A percentile compares a stretch with the other conserved stretches of the same genome.
Evolutionary conservation across 2,113 vertebrate genomes (phyloP).

Genomic region (Menura novaehollandiae): DNA sequence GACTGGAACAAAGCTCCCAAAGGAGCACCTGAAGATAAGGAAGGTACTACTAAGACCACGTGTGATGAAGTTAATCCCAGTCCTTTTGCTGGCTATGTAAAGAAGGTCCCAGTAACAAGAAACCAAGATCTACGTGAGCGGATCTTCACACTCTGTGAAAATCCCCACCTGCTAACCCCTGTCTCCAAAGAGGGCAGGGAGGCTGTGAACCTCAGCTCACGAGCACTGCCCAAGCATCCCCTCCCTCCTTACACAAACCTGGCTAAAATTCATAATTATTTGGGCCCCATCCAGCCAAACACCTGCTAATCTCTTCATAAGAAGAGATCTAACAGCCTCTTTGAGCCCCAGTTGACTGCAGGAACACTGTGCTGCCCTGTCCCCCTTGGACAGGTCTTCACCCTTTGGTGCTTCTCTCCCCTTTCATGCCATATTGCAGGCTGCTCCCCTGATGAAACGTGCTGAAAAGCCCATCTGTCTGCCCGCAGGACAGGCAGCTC

Average conservation of each 20-base stretch:
- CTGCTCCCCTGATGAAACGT: background rate
- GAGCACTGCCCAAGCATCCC: background rate
- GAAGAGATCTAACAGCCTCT: background rate
- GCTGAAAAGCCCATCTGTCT: background rate
- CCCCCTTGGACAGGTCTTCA: background rate
- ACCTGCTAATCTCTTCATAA: background rate
- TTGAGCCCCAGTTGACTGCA: background rate
- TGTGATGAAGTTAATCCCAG: background rate
- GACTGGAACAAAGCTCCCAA: background rate
- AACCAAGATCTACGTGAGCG: background rate
- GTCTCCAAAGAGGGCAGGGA: background rate
- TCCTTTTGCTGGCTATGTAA: background rate
- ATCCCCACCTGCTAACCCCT: background rate
- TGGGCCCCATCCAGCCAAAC: background rate
- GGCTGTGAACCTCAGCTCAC: background rate
- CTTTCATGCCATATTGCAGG: background rate
- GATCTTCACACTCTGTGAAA: background rate
- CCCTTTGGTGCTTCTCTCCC: background rate
- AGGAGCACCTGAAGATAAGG: background rate
- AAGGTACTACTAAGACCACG: background rate
- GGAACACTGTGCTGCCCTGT: background rate
- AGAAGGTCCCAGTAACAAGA: background rate
- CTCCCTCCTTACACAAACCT: background rate
- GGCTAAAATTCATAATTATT: background rate
- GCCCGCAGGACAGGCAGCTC: background rate